Conservation (phyloP, 1,140 invertebrate species). For the Aethina tumida region DNA sequence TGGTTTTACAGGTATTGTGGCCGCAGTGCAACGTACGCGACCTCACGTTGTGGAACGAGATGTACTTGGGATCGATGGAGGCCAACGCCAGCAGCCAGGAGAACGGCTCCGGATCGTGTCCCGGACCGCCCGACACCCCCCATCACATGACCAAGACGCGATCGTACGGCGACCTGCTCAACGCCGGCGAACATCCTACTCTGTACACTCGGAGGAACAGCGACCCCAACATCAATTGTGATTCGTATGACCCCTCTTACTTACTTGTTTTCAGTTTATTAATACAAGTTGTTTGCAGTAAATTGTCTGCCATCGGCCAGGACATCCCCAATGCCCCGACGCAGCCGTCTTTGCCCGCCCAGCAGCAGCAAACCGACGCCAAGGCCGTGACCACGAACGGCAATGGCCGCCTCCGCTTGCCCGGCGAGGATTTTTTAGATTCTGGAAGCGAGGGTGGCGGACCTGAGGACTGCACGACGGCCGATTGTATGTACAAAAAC, state of each 20-base stretch:
- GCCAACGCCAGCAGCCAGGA: slow-evolving; percentile 26
- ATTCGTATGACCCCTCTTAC: slow-evolving; percentile 37
- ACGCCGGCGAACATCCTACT: slow-evolving; percentile 50
- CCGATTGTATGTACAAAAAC: slow-evolving; percentile 26
- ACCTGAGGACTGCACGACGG: slow-evolving; percentile 16
- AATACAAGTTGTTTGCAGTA: neutral
- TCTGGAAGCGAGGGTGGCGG: too few species aligned
- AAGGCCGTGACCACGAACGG: slow-evolving; percentile 8
- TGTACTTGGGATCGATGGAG: slow-evolving; percentile 63
- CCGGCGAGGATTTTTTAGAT: slow-evolving; percentile 18
- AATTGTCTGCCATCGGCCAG: slow-evolving; percentile 6
- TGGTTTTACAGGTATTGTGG: slow-evolving; percentile 62
- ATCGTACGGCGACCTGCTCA: slow-evolving; percentile 68
- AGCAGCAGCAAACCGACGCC: slow-evolving; percentile 2
- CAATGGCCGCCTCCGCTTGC: slow-evolving; percentile 1
- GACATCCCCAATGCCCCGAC: slow-evolving; percentile 1
- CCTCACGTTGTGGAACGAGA: slow-evolving; percentile 72
- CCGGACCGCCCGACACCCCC: slow-evolving; percentile 22
- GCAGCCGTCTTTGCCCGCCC: slow-evolving; percentile 1
- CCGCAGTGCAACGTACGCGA: slow-evolving; percentile 75
- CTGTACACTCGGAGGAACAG: slow-evolving; percentile 54
- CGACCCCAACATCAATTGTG: slow-evolving; percentile 68
- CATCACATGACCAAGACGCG: slow-evolving; percentile 59
- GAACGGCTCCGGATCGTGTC: slow-evolving; percentile 17
- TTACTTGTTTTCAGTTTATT: neutral